These are phyloP conservation scores for Umimayanthus chanpuru DNA, from an alignment of 92 coral and sea anemone genomes.

Conservation along the genomic window DNA sequence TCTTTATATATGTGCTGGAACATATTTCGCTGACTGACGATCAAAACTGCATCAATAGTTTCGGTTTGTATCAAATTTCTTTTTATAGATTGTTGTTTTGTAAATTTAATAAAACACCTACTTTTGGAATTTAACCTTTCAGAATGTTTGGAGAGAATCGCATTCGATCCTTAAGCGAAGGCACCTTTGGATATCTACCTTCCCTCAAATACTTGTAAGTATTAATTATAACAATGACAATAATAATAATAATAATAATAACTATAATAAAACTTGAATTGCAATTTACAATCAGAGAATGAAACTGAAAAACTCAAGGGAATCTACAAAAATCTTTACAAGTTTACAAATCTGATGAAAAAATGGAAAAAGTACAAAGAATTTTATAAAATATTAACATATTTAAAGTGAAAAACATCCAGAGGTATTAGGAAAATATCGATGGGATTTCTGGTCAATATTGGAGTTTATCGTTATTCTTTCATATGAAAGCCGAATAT, in stretches of 20 bases:
- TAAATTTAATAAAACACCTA: background rate
- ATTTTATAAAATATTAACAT: no score
- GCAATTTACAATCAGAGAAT: no score
- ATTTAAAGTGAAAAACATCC: no score
- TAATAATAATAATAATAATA: no score
- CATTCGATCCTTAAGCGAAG: constrained; percentile 19
- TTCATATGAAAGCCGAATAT: background rate
- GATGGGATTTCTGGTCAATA: background rate
- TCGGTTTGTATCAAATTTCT: background rate
- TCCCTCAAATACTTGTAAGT: constrained; percentile 47
- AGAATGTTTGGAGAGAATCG: constrained; percentile 45
- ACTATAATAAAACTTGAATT: no score
- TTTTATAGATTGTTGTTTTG: background rate
- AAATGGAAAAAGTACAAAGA: no score
- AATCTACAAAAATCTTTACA: no score
- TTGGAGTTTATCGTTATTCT: background rate
- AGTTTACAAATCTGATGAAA: no score
- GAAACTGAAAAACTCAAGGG: no score
- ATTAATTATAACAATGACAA: background rate
- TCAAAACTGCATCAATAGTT: background rate
- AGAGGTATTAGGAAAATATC: background rate
- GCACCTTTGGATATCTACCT: constrained; percentile 38
- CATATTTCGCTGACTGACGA: no score
- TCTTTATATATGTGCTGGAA: no score
- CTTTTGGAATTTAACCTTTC: background rate